Conservation (phyloP, 2,113 vertebrate genomes). For the Sinosuthora webbiana region DNA sequence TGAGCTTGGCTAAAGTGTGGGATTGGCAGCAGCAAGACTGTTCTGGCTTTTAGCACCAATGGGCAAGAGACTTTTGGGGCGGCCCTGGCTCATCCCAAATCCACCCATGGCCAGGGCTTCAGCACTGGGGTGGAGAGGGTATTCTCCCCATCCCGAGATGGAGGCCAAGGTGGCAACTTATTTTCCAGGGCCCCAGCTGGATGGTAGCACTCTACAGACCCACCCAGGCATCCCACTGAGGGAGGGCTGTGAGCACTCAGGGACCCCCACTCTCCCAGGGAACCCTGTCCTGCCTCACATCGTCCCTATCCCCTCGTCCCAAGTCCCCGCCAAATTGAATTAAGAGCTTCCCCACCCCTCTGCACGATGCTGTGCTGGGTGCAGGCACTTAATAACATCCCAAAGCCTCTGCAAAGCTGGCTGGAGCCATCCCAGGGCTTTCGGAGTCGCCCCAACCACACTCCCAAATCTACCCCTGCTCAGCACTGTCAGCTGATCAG, state of each 20-base stretch:
- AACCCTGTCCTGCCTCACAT: not conserved
- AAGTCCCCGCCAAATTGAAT: rapidly evolving
- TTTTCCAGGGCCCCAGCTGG: not conserved
- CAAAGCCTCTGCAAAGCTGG: not conserved
- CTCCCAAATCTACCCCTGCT: not conserved
- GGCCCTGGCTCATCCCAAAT: rapidly evolving
- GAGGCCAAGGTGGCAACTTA: not conserved
- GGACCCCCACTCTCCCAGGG: not conserved
- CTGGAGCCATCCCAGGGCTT: not conserved
- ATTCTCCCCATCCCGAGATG: rapidly evolving
- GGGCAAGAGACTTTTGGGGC: not conserved
- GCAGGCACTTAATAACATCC: not conserved
- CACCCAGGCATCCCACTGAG: not conserved
- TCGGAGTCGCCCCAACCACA: rapidly evolving
- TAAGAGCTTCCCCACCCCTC: not conserved
- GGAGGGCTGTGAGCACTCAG: rapidly evolving
- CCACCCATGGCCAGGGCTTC: not conserved
- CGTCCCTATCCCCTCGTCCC: rapidly evolving
- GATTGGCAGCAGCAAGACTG: not conserved
- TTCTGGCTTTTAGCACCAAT: not conserved
- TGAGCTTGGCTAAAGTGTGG: not conserved
- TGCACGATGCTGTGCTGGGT: not conserved
- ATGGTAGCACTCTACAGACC: rapidly evolving
- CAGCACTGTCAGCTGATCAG: not conserved
- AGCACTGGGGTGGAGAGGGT: not conserved